These are phyloP conservation scores for Rhinogobio ventralis DNA, from an alignment of 2,797 vertebrate species.

Conservation along the genomic window DNA sequence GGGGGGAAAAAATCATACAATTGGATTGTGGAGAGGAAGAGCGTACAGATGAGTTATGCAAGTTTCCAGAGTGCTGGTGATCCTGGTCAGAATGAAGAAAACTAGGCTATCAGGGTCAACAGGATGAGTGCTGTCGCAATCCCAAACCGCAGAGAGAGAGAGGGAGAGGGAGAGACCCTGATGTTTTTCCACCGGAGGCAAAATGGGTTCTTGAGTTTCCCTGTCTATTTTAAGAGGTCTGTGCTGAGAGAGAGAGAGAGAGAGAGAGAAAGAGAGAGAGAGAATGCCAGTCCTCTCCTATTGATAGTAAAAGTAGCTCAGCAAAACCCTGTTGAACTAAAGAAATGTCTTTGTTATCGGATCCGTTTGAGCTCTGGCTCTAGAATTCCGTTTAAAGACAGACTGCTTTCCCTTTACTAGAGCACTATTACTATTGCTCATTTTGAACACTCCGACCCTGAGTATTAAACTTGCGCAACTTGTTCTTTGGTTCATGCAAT, in stretches of 20 bases:
- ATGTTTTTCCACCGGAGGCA: conserved; percentile 65
- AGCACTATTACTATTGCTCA: neutral
- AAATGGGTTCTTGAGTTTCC: conserved; percentile 63
- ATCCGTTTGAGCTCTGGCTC: neutral
- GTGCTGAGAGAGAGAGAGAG: neutral
- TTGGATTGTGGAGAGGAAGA: neutral
- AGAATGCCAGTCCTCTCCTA: conserved; percentile 48
- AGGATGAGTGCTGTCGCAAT: conserved; percentile 71
- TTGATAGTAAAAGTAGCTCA: conserved; percentile 26
- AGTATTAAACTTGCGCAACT: neutral
- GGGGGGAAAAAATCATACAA: neutral
- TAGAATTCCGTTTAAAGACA: neutral
- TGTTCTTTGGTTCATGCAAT: neutral
- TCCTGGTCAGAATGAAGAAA: conserved; percentile 38
- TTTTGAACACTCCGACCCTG: neutral
- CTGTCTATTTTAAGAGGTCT: conserved; percentile 77
- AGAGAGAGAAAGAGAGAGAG: neutral
- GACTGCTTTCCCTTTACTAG: neutral
- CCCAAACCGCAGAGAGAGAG: conserved; percentile 41
- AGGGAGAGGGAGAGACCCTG: conserved; percentile 19
- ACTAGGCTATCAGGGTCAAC: conserved; percentile 52
- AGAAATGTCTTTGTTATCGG: conserved; percentile 22
- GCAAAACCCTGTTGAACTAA: neutral
- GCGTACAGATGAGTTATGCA: conserved; percentile 1
- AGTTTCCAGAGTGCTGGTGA: conserved; percentile 14